Evolutionary conservation across 2,113 vertebrate species (phyloP).

Genomic region (Syngnathus scovelli): DNA sequence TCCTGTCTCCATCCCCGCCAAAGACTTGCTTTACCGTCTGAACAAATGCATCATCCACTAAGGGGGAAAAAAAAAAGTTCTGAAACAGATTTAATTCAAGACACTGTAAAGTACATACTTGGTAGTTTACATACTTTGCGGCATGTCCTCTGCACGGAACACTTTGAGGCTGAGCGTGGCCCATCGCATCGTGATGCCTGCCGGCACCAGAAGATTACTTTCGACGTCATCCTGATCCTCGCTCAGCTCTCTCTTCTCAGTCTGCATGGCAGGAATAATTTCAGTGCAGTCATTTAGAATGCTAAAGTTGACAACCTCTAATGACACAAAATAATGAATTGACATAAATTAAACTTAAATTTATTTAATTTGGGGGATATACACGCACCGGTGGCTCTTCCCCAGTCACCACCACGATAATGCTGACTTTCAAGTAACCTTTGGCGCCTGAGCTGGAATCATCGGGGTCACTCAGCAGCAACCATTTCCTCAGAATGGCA

Average conservation of each 20-base stretch:
- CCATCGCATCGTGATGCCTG: conserved; percentile 82
- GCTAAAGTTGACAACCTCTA: too few species aligned
- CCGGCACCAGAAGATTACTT: conserved; percentile 86
- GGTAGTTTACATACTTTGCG: conserved; percentile 78
- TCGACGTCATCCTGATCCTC: conserved; percentile 89
- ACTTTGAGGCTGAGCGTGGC: conserved; percentile 88
- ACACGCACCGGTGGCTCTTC: conserved; percentile 82
- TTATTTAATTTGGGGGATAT: neutral
- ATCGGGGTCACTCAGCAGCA: conserved; percentile 87
- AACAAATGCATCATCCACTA: conserved; percentile 93
- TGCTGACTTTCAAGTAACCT: conserved; percentile 96
- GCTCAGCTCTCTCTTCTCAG: conserved; percentile 74
- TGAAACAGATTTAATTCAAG: too few species aligned
- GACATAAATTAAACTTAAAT: too few species aligned
- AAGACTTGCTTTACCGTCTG: conserved; percentile 88
- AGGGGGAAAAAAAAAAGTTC: conserved; percentile 21
- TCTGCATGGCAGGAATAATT: conserved; percentile 55
- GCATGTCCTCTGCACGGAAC: conserved; percentile 93
- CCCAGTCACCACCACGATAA: conserved; percentile 85
- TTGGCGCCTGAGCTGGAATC: conserved; percentile 81
- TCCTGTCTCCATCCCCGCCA: conserved; percentile 83
- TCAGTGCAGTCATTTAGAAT: neutral
- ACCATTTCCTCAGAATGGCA: conserved; percentile 89
- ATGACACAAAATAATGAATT: too few species aligned
- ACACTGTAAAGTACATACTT: neutral